A percentile compares a stretch with the other conserved stretches of the same genome.
These are phyloP conservation scores for Argynnis bischoffii DNA, from an alignment of 2,888 invertebrate species.

Conservation along the genomic window DNA sequence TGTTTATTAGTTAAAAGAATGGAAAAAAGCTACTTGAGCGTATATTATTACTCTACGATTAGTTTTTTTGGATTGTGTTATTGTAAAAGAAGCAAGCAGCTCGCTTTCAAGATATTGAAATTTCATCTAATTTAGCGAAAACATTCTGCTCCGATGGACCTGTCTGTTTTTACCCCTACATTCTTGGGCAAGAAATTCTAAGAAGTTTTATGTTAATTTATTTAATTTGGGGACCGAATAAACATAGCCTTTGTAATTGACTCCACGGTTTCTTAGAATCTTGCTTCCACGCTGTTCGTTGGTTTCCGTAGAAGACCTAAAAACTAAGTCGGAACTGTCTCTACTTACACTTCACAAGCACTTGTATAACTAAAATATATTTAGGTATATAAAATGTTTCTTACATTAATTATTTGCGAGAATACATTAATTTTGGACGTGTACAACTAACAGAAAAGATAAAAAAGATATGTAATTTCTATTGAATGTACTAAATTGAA, in stretches of 20 bases:
- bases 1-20: conserved; percentile 8
- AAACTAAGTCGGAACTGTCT: conserved; percentile 2
- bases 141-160: conserved; percentile 4
- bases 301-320: conserved; percentile 10
- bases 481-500: too few species aligned
- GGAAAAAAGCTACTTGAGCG: too few species aligned
- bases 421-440: too few species aligned
- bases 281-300: not conserved
- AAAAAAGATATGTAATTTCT: too few species aligned
- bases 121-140: not conserved
- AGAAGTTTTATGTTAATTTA: conserved; percentile 24
- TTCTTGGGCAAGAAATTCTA: conserved; percentile 18
- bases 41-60: too few species aligned
- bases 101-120: too few species aligned
- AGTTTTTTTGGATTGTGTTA: too few species aligned
- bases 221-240: conserved; percentile 25
- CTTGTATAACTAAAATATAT: too few species aligned
- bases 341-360: not conserved
- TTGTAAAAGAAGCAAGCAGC: too few species aligned
- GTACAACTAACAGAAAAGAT: too few species aligned
- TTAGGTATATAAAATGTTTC: too few species aligned
- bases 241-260: conserved; percentile 27
- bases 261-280: conserved; percentile 21
- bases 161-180: conserved; percentile 4
- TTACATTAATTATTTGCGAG: too few species aligned